Evolutionary conservation across 2,113 vertebrate genomes (phyloP).

Genomic region (Mobula hypostoma): DNA sequence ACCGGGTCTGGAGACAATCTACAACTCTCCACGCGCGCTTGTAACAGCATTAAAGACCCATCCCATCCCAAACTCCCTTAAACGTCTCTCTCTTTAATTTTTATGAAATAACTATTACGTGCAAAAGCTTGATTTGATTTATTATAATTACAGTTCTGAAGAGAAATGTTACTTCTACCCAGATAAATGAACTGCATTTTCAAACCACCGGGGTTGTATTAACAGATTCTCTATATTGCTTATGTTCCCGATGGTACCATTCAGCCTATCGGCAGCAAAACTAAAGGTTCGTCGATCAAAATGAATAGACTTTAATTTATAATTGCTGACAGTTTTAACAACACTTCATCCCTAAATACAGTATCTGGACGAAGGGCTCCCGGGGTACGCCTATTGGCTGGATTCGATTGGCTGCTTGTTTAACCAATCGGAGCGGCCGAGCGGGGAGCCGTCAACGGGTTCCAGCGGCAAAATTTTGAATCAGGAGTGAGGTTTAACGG

Average conservation of each 20-base stretch:
- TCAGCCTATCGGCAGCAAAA: no score
- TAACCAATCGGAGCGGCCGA: background rate
- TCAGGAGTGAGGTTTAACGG: background rate
- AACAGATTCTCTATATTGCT: background rate
- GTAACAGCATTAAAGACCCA: no score
- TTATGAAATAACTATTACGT: background rate
- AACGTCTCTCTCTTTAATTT: background rate
- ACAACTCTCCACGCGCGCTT: no score
- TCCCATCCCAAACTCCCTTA: background rate
- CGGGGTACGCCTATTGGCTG: no score
- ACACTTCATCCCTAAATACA: background rate
- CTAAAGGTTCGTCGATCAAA: background rate
- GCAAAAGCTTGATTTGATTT: background rate
- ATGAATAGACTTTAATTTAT: background rate
- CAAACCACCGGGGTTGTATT: background rate
- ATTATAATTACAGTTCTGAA: no score
- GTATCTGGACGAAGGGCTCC: no score
- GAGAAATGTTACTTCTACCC: background rate
- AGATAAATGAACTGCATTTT: background rate
- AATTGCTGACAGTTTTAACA: background rate
- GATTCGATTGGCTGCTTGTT: background rate
- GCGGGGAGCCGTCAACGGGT: background rate
- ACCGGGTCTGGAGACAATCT: no score
- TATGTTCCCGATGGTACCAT: no score
- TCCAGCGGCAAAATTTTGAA: background rate